Percentiles rank a stretch among this genome's conserved stretches.
Evolutionary conservation across 2,797 vertebrate species (phyloP).

Genomic region (Sarcoramphus papa): DNA sequence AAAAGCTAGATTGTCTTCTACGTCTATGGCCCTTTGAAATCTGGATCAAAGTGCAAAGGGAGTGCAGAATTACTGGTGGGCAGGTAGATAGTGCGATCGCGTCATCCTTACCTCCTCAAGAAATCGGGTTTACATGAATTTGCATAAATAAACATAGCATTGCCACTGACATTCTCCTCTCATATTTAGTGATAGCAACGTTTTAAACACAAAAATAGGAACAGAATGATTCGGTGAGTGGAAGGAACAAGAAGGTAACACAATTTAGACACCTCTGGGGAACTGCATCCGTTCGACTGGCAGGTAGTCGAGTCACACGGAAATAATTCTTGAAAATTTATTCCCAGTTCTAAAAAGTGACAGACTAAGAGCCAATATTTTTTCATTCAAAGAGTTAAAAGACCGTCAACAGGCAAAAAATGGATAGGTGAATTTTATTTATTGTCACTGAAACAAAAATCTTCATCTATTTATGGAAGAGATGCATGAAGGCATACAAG

Average conservation of each 20-base stretch:
- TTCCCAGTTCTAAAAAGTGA: background rate
- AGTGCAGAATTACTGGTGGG: background rate
- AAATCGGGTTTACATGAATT: background rate
- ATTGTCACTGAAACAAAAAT: background rate
- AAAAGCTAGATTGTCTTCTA: background rate
- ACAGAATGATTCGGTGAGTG: background rate
- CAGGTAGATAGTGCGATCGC: background rate
- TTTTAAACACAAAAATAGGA: background rate
- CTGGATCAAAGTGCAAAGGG: background rate
- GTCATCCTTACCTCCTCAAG: background rate
- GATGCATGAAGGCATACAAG: fast-evolving
- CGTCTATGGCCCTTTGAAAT: fast-evolving
- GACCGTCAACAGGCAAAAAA: background rate
- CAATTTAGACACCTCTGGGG: background rate
- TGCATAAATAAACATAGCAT: background rate
- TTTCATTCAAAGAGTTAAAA: background rate
- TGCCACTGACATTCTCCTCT: background rate
- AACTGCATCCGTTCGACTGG: fast-evolving
- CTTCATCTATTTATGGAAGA: background rate
- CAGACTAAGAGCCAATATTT: background rate
- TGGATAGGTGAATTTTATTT: background rate
- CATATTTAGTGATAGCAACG: background rate
- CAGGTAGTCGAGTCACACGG: fast-evolving
- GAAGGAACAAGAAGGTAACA: background rate
- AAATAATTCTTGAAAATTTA: background rate